phyloP scores from a whole-genome alignment of 2,888 invertebrate genomes.

The Meteorus colon region DNA sequence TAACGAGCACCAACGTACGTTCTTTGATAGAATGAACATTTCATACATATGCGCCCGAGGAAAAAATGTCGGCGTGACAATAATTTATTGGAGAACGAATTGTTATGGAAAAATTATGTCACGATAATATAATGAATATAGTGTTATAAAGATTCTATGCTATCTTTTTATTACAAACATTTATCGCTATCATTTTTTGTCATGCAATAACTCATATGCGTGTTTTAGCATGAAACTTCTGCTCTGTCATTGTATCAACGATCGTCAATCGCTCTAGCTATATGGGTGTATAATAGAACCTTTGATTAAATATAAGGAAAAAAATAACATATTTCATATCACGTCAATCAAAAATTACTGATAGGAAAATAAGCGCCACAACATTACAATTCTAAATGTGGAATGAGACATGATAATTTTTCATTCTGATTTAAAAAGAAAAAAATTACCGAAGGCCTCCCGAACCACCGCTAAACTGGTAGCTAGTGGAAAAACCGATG shows the following conservation, averaged over 20 bases:
- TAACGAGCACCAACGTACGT: too few species aligned
- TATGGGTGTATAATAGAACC: not conserved
- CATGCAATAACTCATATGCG: not conserved
- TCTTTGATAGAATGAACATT: too few species aligned
- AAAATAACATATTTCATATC: not conserved
- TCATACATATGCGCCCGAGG: too few species aligned
- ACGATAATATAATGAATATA: slow-evolving; percentile 13
- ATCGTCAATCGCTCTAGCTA: not conserved
- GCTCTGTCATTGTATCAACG: not conserved
- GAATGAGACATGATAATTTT: slow-evolving; percentile 1
- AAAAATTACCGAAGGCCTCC: slow-evolving; percentile 68
- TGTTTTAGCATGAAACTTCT: not conserved
- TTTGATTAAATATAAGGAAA: not conserved
- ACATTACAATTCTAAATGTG: not conserved
- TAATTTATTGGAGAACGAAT: not conserved
- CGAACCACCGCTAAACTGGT: slow-evolving; percentile 56
- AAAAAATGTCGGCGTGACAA: too few species aligned
- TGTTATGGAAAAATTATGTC: not conserved
- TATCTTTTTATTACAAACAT: not conserved
- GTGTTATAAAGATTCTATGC: too few species aligned
- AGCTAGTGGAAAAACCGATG: slow-evolving; percentile 64
- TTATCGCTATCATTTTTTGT: not conserved
- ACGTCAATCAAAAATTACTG: not conserved
- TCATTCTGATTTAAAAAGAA: not conserved
- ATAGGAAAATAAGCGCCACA: not conserved